Percentiles rank a stretch among this genome's conserved stretches.
Evolutionary conservation across 2,113 vertebrate genomes (phyloP).

Genomic region (Percina caprodes): DNA sequence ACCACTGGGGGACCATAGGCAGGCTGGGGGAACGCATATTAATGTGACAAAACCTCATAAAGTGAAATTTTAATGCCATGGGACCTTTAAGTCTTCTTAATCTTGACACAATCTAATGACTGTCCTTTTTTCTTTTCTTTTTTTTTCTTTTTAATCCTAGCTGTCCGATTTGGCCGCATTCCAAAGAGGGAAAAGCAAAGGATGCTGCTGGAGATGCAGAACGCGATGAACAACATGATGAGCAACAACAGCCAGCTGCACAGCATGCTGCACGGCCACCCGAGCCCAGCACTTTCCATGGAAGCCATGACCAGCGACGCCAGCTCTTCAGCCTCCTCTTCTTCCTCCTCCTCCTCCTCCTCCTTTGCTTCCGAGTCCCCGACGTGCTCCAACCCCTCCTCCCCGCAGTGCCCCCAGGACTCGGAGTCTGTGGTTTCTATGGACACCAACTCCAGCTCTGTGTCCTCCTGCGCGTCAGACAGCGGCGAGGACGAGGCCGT

Average conservation of each 20-base stretch:
- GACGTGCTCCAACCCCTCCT: constrained; percentile 76
- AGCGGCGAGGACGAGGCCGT: constrained; percentile 92
- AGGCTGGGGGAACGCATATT: no score
- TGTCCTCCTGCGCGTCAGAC: constrained; percentile 84
- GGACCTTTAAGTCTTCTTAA: background rate
- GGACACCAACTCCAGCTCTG: constrained; percentile 82
- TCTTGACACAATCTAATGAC: background rate
- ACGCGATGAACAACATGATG: constrained; percentile 98
- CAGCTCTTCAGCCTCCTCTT: constrained; percentile 77
- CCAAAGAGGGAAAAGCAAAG: constrained; percentile 98
- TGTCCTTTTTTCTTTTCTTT: background rate
- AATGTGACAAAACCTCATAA: no score
- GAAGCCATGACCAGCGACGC: constrained; percentile 77
- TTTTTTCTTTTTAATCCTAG: constrained; percentile 74
- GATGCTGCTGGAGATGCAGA: constrained; percentile 99
- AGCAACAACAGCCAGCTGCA: constrained; percentile 86
- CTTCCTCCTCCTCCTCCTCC: constrained; percentile 74
- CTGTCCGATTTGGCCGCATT: constrained; percentile 97
- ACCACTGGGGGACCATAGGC: no score
- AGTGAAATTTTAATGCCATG: no score
- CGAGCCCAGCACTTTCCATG: constrained; percentile 60
- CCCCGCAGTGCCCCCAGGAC: constrained; percentile 76
- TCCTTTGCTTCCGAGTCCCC: constrained; percentile 68
- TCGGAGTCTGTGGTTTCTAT: constrained; percentile 77
- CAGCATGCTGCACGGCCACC: constrained; percentile 78